Evolutionary conservation across 2,113 vertebrate species (phyloP).

Genomic region (Channa maculata): DNA sequence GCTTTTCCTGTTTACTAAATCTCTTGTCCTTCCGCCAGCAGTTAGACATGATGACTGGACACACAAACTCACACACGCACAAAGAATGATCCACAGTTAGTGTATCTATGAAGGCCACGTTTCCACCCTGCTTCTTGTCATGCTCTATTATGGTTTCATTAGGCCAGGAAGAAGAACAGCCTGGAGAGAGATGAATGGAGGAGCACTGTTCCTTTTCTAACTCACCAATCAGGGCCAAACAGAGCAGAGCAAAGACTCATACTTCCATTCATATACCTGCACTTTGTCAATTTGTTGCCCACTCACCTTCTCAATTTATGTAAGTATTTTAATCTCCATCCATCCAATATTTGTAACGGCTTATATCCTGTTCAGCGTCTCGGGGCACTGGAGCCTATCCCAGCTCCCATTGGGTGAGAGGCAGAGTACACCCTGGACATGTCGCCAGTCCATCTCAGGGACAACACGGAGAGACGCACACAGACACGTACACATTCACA

Average conservation of each 20-base stretch:
- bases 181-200: conserved; percentile 57
- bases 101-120: conserved; percentile 28
- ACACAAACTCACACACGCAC: conserved; percentile 13
- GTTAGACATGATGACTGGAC: not conserved
- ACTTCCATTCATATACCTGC: conserved; percentile 32
- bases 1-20: conserved; percentile 12
- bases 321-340: not conserved
- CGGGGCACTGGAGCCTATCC: too few species aligned
- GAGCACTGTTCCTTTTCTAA: conserved; percentile 43
- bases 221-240: conserved; percentile 45
- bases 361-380: too few species aligned
- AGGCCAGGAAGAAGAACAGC: conserved; percentile 39
- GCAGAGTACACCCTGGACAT: too few species aligned
- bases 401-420: too few species aligned
- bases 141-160: conserved; percentile 69
- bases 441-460: too few species aligned
- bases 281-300: conserved; percentile 27
- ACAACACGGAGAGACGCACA: too few species aligned
- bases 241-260: conserved; percentile 20
- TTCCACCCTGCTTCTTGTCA: conserved; percentile 50
- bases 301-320: conserved; percentile 4
- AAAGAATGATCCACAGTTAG: conserved; percentile 30
- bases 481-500: too few species aligned
- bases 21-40: not conserved
- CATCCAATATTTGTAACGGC: too few species aligned